A percentile compares a stretch with the other conserved stretches of the same genome.
Evolutionary conservation across 1,140 invertebrate genomes (phyloP).

Genomic region (Paramacrobiotus metropolitanus): DNA sequence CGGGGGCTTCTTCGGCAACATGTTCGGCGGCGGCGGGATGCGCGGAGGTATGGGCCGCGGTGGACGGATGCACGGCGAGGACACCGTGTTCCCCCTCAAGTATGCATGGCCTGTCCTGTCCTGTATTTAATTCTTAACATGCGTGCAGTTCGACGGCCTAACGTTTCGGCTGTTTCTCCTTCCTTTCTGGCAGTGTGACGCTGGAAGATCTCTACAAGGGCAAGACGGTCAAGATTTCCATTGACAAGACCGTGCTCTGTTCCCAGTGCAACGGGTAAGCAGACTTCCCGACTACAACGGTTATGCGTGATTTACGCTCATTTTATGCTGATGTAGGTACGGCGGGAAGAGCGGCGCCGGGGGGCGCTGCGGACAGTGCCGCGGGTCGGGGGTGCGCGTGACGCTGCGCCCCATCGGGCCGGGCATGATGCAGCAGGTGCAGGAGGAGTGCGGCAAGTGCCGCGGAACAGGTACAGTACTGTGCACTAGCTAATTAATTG

Average conservation of each 20-base stretch:
- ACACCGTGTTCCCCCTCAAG: conserved; percentile 12
- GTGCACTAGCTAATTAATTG: background rate
- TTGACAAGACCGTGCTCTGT: conserved; percentile 25
- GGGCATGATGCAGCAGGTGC: conserved; percentile 28
- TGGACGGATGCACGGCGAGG: background rate
- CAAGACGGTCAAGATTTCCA: conserved; percentile 24
- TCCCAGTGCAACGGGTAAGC: conserved; percentile 25
- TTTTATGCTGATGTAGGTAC: conserved; percentile 13
- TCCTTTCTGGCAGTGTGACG: conserved; percentile 20
- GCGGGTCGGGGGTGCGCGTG: conserved; percentile 23
- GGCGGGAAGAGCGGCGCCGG: conserved; percentile 20
- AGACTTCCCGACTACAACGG: background rate
- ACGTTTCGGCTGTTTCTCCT: conserved; percentile 1
- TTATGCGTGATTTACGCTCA: conserved; percentile 7
- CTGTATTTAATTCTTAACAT: no score
- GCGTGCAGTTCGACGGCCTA: background rate
- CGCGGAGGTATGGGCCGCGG: conserved; percentile 6
- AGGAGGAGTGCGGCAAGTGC: conserved; percentile 20
- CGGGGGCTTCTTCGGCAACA: conserved; percentile 15
- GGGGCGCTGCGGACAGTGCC: conserved; percentile 18
- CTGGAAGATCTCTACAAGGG: conserved; percentile 27
- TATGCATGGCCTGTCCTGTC: background rate
- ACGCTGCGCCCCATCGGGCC: conserved; percentile 24
- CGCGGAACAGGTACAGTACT: conserved; percentile 10
- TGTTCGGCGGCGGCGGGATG: conserved; percentile 29